Evolutionary conservation across 1,140 invertebrate species (phyloP).

Genomic region (Drosophila melanica): DNA sequence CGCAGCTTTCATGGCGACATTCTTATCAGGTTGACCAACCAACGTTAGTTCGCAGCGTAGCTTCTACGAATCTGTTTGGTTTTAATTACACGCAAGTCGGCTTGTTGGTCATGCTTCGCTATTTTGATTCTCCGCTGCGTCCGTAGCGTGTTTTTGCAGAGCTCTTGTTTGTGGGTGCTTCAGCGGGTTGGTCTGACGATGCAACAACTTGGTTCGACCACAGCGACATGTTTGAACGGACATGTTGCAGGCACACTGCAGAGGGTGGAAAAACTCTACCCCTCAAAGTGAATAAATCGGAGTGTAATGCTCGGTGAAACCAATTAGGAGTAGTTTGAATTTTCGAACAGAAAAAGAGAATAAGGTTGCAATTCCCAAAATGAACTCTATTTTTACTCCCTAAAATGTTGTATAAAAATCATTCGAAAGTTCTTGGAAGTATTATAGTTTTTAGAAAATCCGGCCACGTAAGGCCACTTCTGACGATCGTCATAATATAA

Average conservation of each 20-base stretch:
- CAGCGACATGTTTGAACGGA: slow-evolving; percentile 13
- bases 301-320: slow-evolving; percentile 13
- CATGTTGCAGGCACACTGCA: slow-evolving; percentile 26
- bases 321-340: neutral
- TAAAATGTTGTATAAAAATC: no score
- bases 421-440: no score
- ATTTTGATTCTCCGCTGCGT: slow-evolving; percentile 48
- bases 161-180: neutral
- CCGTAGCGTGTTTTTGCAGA: slow-evolving; percentile 7
- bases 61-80: slow-evolving; percentile 64
- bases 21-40: slow-evolving; percentile 45
- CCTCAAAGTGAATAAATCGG: slow-evolving; percentile 6
- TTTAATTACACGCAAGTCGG: slow-evolving; percentile 77
- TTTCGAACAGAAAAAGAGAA: neutral
- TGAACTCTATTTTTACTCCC: neutral
- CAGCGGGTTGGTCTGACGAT: neutral
- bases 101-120: slow-evolving; percentile 54
- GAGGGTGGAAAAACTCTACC: slow-evolving; percentile 2
- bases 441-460: no score
- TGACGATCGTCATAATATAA: neutral
- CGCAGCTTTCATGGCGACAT: slow-evolving; percentile 37
- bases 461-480: no score
- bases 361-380: no score
- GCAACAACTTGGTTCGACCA: neutral
- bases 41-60: slow-evolving; percentile 11